Percentiles rank a stretch among this genome's conserved stretches.
These are phyloP conservation scores for Parapristionchus giblindavisi DNA, from an alignment of 2,888 invertebrate species.

Conservation along the genomic window DNA sequence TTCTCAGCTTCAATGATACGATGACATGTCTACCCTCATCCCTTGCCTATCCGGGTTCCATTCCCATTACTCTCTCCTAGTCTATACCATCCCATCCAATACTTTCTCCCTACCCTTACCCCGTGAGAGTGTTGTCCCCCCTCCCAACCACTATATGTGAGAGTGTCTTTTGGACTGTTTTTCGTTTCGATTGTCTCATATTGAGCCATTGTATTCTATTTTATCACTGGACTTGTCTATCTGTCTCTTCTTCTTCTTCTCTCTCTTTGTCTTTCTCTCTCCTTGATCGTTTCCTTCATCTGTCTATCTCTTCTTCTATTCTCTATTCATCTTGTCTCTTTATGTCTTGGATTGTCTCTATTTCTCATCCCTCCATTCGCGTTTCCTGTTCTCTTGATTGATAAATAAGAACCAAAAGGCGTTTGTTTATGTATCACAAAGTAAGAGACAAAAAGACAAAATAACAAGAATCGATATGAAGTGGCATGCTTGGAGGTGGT, in stretches of 20 bases:
- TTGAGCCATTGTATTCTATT: neutral
- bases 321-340: too few species aligned
- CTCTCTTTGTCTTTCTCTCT: neutral
- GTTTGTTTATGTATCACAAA: too few species aligned
- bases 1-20: constrained; percentile 2
- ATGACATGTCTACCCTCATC: too few species aligned
- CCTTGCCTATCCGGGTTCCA: neutral
- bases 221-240: neutral
- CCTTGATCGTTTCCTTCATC: too few species aligned
- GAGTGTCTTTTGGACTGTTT: constrained; percentile 19
- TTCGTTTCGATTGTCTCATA: constrained; percentile 9
- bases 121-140: constrained; percentile 15
- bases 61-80: neutral
- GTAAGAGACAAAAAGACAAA: too few species aligned
- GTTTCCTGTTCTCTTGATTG: too few species aligned
- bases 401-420: too few species aligned
- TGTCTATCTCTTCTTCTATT: too few species aligned
- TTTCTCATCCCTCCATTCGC: too few species aligned
- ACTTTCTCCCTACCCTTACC: constrained; percentile 5
- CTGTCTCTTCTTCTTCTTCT: neutral
- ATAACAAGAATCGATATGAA: too few species aligned
- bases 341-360: too few species aligned
- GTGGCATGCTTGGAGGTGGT: too few species aligned
- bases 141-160: neutral
- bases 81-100: neutral